Evolutionary conservation across 2,113 vertebrate genomes (phyloP).

Genomic region (Prietella phreatophila): DNA sequence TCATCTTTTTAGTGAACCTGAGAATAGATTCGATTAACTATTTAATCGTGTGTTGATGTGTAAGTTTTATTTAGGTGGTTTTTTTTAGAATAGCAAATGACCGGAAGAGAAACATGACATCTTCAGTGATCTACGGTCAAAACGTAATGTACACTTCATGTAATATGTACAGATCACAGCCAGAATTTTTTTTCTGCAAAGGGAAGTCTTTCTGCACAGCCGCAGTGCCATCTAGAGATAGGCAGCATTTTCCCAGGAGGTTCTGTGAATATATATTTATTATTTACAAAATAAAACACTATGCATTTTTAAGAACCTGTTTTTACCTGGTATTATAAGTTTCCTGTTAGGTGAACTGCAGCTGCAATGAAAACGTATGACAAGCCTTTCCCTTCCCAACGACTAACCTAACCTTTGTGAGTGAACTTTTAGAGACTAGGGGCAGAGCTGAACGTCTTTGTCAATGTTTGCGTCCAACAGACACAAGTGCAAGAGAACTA

Average conservation of each 20-base stretch:
- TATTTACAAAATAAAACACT: not conserved
- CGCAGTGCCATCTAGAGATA: constrained; percentile 15
- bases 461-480: not conserved
- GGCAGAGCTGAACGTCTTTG: not conserved
- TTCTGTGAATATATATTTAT: not conserved
- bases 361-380: not conserved
- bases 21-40: not conserved
- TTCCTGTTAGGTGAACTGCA: not conserved
- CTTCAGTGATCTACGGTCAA: not conserved
- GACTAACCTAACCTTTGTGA: not conserved
- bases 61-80: not conserved
- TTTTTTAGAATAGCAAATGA: not conserved
- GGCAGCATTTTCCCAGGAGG: not conserved
- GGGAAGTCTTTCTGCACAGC: not conserved
- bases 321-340: not conserved
- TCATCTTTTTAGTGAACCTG: not conserved
- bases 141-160: not conserved
- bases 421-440: not conserved
- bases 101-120: not conserved
- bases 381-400: not conserved
- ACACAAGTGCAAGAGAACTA: not conserved
- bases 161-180: not conserved
- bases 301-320: constrained; percentile 5
- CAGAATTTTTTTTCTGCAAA: not conserved
- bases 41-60: not conserved